Evolutionary conservation across 2,113 vertebrate genomes (phyloP).

Genomic region (Monopterus albus): DNA sequence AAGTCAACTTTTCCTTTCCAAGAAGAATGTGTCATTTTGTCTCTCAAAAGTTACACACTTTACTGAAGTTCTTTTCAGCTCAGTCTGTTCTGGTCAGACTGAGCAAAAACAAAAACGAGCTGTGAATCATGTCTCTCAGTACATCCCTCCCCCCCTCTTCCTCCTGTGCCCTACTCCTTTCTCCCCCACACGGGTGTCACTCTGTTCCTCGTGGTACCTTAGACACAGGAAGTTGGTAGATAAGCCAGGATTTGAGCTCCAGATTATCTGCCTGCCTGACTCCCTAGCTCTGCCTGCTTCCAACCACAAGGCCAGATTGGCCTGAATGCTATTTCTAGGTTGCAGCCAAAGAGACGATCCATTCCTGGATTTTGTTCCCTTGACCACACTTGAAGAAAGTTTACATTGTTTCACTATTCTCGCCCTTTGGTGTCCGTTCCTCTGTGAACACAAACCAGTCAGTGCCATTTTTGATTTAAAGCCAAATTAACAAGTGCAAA

Average conservation of each 20-base stretch:
- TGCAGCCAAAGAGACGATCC: slow-evolving; percentile 52
- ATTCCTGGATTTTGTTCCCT: slow-evolving; percentile 33
- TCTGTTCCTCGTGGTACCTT: slow-evolving; percentile 61
- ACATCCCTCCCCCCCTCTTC: slow-evolving; percentile 16
- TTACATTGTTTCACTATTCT: background rate
- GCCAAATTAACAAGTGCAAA: slow-evolving; percentile 49
- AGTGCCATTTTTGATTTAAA: slow-evolving; percentile 14
- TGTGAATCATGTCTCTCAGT: too few species aligned
- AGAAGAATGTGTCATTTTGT: background rate
- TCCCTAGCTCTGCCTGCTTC: slow-evolving; percentile 52
- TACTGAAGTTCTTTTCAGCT: too few species aligned
- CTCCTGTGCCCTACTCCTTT: background rate
- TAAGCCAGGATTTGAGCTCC: slow-evolving; percentile 80
- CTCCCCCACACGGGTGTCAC: slow-evolving; percentile 63
- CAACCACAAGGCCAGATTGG: slow-evolving; percentile 67
- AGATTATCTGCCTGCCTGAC: slow-evolving; percentile 79
- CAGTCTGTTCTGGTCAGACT: too few species aligned
- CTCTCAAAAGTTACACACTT: background rate
- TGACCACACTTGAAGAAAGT: slow-evolving; percentile 19
- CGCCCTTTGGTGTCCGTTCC: background rate
- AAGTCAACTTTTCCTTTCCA: slow-evolving; percentile 1
- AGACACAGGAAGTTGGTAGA: slow-evolving; percentile 77
- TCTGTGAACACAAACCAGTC: slow-evolving; percentile 17
- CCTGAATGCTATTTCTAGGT: slow-evolving; percentile 70
- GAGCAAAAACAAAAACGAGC: too few species aligned